Percentiles rank a stretch among this genome's conserved stretches.
Conservation (phyloP, 2,888 invertebrate species). For the Pheosia gnoma region DNA sequence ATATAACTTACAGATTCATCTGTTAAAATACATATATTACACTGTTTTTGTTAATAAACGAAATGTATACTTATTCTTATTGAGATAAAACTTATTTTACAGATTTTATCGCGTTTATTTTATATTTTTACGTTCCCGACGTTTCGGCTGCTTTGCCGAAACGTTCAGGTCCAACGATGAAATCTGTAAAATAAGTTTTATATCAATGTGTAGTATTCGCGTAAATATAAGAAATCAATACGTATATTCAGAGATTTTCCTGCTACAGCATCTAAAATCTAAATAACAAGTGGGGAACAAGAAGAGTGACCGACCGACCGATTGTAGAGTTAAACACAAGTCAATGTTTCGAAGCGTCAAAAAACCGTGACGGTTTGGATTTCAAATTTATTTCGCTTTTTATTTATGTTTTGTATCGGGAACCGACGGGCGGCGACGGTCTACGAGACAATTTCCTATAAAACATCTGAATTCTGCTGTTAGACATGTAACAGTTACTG, state of each 20-base stretch:
- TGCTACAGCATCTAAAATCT: not conserved
- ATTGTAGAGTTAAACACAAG: not conserved
- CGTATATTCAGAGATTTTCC: slow-evolving; percentile 3
- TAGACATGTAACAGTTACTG: not conserved
- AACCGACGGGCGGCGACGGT: slow-evolving; percentile 4
- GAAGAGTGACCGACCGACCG: not conserved
- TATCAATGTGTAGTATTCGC: too few species aligned
- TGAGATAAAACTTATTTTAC: too few species aligned
- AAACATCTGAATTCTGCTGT: slow-evolving; percentile 10
- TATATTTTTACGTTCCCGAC: too few species aligned
- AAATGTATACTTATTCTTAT: too few species aligned
- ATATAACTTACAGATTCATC: too few species aligned
- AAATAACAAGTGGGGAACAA: not conserved
- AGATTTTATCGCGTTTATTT: too few species aligned
- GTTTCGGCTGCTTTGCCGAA: too few species aligned
- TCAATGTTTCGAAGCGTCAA: slow-evolving; percentile 10
- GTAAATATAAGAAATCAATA: too few species aligned
- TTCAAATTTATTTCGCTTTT: slow-evolving; percentile 17
- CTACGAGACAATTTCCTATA: slow-evolving; percentile 6
- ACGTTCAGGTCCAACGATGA: too few species aligned
- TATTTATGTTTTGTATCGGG: slow-evolving; percentile 15
- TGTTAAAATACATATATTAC: too few species aligned
- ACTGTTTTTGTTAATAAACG: too few species aligned
- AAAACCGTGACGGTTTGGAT: slow-evolving; percentile 25
- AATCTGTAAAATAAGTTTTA: too few species aligned